phyloP scores from a whole-genome alignment of 2,888 invertebrate genomes.

The Thereva unica region DNA sequence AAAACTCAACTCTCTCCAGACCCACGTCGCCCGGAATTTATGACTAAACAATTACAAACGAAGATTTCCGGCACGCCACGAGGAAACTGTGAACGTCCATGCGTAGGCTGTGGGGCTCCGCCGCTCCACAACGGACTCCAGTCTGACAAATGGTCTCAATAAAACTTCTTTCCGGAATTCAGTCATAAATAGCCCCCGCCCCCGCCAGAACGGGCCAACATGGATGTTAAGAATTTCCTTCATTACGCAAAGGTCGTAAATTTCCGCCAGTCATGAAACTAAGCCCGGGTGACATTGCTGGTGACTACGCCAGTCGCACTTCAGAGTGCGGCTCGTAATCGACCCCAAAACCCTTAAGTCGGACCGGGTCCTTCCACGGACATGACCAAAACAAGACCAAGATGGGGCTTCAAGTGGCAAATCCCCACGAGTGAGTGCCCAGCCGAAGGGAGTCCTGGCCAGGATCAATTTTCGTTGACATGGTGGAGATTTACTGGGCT shows the following conservation, averaged over 20 bases:
- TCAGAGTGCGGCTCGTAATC: constrained; percentile 20
- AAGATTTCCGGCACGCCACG: too few species aligned
- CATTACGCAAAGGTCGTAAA: constrained; percentile 28
- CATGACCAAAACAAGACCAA: constrained; percentile 2
- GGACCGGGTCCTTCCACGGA: background rate
- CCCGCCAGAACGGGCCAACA: background rate
- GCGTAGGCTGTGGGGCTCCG: background rate
- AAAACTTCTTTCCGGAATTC: constrained; percentile 27
- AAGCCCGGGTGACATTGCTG: constrained; percentile 17
- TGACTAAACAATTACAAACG: too few species aligned
- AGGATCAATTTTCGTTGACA: constrained; percentile 24
- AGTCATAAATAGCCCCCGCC: background rate
- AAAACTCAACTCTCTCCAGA: too few species aligned
- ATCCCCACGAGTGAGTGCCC: constrained; percentile 3
- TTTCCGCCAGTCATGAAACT: constrained; percentile 24
- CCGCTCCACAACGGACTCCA: background rate
- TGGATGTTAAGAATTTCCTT: constrained; percentile 25
- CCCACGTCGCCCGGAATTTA: too few species aligned
- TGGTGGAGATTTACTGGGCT: constrained; percentile 26
- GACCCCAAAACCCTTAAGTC: constrained; percentile 21
- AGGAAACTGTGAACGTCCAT: too few species aligned
- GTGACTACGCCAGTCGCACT: constrained; percentile 15
- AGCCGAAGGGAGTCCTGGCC: background rate
- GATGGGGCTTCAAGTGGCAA: constrained; percentile 12
- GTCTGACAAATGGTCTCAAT: constrained; percentile 24